Percentiles rank a stretch among this genome's conserved stretches.
Evolutionary conservation across 1,140 invertebrate genomes (phyloP).

Genomic region (Chrysoperla carnea): DNA sequence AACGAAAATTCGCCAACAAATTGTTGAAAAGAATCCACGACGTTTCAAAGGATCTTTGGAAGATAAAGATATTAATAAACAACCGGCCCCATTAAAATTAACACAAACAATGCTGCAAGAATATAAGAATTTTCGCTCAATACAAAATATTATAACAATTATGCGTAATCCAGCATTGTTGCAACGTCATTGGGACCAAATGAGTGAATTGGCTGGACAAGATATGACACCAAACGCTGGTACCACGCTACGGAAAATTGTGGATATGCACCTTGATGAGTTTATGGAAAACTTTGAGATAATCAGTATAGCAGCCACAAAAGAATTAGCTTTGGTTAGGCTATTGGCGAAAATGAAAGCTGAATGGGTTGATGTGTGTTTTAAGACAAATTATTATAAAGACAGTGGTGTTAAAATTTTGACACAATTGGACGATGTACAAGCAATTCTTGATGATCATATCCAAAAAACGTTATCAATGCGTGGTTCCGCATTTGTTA

Average conservation of each 20-base stretch:
- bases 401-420: constrained; percentile 66
- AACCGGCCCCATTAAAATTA: constrained; percentile 61
- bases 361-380: constrained; percentile 68
- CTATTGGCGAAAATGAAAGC: constrained; percentile 65
- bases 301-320: constrained; percentile 77
- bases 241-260: constrained; percentile 66
- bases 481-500: constrained; percentile 81
- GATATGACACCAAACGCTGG: constrained; percentile 74
- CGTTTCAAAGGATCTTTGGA: constrained; percentile 51
- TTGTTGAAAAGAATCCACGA: constrained; percentile 40
- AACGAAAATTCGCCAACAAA: constrained; percentile 57
- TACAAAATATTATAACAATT: constrained; percentile 61
- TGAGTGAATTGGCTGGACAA: constrained; percentile 65
- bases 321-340: constrained; percentile 66
- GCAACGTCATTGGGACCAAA: constrained; percentile 83
- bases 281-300: constrained; percentile 67
- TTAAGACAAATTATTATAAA: constrained; percentile 53
- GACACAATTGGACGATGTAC: constrained; percentile 67
- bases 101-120: constrained; percentile 48
- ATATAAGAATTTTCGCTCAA: constrained; percentile 64
- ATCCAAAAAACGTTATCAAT: constrained; percentile 77
- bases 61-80: constrained; percentile 54
- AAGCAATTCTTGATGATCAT: constrained; percentile 74
- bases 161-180: constrained; percentile 75
- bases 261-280: constrained; percentile 52